Base-by-base conservation (phyloP, 2,113 vertebrate genomes). In the Python bivittatus region DNA sequence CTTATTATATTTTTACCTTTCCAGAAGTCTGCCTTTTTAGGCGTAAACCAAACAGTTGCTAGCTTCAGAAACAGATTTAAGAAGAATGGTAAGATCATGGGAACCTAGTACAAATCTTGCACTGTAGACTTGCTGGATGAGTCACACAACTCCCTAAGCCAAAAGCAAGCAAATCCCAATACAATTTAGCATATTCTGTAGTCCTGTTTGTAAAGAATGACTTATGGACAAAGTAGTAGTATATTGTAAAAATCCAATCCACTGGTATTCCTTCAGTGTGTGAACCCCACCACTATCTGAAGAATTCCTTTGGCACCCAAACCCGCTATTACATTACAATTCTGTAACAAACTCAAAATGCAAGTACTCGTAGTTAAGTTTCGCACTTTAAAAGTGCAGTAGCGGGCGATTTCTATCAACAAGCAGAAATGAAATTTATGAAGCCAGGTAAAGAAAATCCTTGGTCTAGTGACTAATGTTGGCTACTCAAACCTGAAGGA, bases 381-480 rank as follows among this genome's bases (percentile, higher is more conserved):
- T 95, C 68, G 91, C 52, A 13, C 15, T 86, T 85, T 54, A 90
- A 52, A 85, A n/a, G 27, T 68, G 60, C 48, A 22, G 15, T 29
- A 29, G 25, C 1, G 79, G 85, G 60, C 53, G 25, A 68, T n/a
- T 42, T 92, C 54, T 84, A 27, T 23, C n/a, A 44, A 9, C 29
- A 42, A 25, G 54, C 20, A 44, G 22, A 56, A 94, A 1, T 72
- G 0, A 0, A 86, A 52, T 86, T 52, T 72, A 60, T 86, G 94
- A 91, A 44, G 0, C 0, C 0, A 0, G 33, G 1, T 4, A 33
- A 93, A 84, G 91, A 0, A 0, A 64, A 13, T 88, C 42, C 25
- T 64, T 54, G 60, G 88, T 93, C 93, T 84, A 86, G 0, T 91
- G 92, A 84, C 94, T 93, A 1, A 64, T 4, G 1, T 90, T 88